Evolutionary conservation across 1,140 invertebrate species (phyloP).

Genomic region (Mesaphorura yosii): DNA sequence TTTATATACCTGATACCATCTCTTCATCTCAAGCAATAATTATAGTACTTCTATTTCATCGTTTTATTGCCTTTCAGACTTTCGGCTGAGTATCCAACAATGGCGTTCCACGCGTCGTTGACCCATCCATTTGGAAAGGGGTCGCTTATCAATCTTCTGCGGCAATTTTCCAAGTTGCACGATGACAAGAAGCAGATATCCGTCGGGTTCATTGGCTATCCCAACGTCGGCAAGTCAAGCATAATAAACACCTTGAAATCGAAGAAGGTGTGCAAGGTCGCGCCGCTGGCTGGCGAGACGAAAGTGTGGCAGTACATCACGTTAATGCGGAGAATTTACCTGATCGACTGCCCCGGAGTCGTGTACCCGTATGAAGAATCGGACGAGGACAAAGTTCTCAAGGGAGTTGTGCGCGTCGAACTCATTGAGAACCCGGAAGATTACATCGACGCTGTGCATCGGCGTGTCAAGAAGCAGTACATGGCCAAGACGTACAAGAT

Average conservation of each 20-base stretch:
- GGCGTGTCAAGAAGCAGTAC: constrained; percentile 81
- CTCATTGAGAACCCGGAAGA: constrained; percentile 87
- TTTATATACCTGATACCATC: no score
- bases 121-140: constrained; percentile 99
- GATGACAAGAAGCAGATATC: constrained; percentile 95
- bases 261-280: constrained; percentile 96
- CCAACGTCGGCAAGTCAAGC: constrained; percentile 97
- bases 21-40: constrained; percentile 43
- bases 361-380: constrained; percentile 86
- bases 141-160: constrained; percentile 85
- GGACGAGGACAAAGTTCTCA: constrained; percentile 91
- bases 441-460: constrained; percentile 75
- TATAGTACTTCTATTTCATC: constrained; percentile 34
- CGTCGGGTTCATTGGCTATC: constrained; percentile 98
- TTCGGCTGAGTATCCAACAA: constrained; percentile 87
- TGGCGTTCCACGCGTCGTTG: constrained; percentile 95
- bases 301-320: constrained; percentile 99
- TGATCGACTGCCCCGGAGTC: constrained; percentile 98
- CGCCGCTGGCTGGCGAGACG: constrained; percentile 97
- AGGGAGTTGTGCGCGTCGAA: constrained; percentile 91
- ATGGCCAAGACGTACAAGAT: constrained; percentile 85
- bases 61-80: constrained; percentile 75
- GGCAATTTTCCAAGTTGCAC: constrained; percentile 94
- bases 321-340: constrained; percentile 89
- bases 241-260: constrained; percentile 91